These are phyloP conservation scores for Varecia variegata DNA, from an alignment of 2,797 vertebrate genomes.

Conservation along the genomic window DNA sequence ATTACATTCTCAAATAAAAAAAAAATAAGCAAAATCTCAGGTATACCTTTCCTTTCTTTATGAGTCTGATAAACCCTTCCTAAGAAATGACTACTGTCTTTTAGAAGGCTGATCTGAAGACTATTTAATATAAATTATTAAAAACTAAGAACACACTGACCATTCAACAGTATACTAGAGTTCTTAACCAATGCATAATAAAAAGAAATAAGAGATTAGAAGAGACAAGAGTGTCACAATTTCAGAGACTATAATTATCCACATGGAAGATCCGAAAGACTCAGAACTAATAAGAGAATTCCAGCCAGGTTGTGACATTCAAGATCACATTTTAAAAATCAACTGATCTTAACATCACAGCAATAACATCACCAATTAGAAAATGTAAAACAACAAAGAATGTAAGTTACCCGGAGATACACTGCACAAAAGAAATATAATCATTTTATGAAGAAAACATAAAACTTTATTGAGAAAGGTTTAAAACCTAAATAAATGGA, in stretches of 20 bases:
- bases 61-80: background rate
- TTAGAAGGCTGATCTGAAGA: background rate
- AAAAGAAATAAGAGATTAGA: background rate
- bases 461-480: background rate
- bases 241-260: background rate
- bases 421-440: background rate
- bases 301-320: background rate
- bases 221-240: background rate
- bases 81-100: background rate
- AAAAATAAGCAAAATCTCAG: background rate
- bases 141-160: background rate
- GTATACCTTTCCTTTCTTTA: background rate
- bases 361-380: background rate
- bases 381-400: constrained; percentile 43
- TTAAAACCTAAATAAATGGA: constrained; percentile 26
- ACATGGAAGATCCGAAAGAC: background rate
- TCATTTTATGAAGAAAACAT: background rate
- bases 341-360: background rate
- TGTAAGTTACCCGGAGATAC: background rate
- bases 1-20: background rate
- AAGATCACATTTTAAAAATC: background rate
- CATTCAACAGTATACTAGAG: background rate
- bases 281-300: background rate
- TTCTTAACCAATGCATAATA: background rate
- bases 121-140: background rate